phyloP scores from a whole-genome alignment of 2,113 vertebrate species.

The Brachypodius melanocephalos region DNA sequence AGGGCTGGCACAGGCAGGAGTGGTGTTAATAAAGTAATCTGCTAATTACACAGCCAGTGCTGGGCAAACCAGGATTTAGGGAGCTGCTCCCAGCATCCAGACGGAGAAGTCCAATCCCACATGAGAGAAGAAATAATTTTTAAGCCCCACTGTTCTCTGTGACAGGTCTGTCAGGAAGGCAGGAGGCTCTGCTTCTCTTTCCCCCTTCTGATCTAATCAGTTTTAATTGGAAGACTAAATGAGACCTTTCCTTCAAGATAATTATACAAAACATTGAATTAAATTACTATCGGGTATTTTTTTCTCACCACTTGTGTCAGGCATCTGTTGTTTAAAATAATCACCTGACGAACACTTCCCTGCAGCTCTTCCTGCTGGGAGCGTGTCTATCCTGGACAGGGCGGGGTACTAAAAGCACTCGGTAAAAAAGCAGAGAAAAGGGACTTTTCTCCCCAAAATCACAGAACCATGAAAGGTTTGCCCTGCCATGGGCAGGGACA shows the following conservation, averaged over 20 bases:
- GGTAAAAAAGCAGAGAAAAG: neutral
- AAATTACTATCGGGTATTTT: neutral
- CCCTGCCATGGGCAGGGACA: neutral
- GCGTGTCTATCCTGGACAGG: fast-evolving
- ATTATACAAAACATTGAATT: neutral
- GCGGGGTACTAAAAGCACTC: neutral
- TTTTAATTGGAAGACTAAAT: neutral
- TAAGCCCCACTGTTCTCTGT: neutral
- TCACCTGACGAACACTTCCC: fast-evolving
- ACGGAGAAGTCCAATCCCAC: neutral
- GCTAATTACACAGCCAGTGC: neutral
- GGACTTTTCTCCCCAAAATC: neutral
- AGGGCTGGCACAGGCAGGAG: fast-evolving
- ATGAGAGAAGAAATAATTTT: neutral
- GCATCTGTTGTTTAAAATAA: neutral
- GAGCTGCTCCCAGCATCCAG: neutral
- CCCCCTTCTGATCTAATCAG: neutral
- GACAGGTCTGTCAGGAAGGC: neutral
- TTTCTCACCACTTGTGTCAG: neutral
- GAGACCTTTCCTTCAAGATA: constrained; percentile 1
- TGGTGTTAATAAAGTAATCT: neutral
- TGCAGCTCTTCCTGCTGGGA: neutral
- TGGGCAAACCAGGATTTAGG: neutral
- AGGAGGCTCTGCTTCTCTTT: neutral
- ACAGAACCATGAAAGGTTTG: no score